These are phyloP conservation scores for Coelopa frigida DNA, from an alignment of 1,140 invertebrate species.

Conservation along the genomic window DNA sequence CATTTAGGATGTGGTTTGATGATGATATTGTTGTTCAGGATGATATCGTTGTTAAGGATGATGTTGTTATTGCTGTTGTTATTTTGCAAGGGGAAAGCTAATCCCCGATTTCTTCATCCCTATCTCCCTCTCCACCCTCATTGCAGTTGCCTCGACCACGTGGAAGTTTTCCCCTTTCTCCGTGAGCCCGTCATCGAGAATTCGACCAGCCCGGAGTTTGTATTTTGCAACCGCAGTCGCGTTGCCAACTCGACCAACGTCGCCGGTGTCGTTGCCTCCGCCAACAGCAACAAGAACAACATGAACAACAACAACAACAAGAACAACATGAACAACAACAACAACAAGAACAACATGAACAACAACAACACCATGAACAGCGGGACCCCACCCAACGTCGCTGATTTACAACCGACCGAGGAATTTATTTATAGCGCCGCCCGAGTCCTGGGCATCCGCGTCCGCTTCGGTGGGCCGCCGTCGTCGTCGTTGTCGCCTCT, in stretches of 20 bases:
- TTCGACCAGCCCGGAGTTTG: slow-evolving; percentile 30
- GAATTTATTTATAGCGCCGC: slow-evolving; percentile 40
- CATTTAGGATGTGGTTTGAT: background rate
- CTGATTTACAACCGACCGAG: slow-evolving; percentile 20
- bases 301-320: background rate
- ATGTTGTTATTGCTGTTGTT: too few species aligned
- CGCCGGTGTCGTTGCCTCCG: slow-evolving; percentile 3
- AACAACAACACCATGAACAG: background rate
- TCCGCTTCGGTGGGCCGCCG: slow-evolving; percentile 29
- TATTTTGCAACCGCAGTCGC: slow-evolving; percentile 39
- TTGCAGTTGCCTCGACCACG: slow-evolving; percentile 40
- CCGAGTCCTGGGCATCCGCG: slow-evolving; percentile 29
- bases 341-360: background rate
- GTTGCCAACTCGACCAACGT: slow-evolving; percentile 3
- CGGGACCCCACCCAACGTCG: background rate
- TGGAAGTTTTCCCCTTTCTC: slow-evolving; percentile 42
- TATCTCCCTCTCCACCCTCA: slow-evolving; percentile 4
- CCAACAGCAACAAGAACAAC: slow-evolving; percentile 5
- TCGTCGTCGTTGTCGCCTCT: slow-evolving; percentile 10
- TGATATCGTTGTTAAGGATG: too few species aligned
- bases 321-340: background rate
- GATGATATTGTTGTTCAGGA: background rate
- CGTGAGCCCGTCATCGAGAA: slow-evolving; percentile 42
- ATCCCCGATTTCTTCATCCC: too few species aligned
- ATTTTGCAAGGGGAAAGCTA: too few species aligned